phyloP scores from a whole-genome alignment of 2,797 vertebrate species.

The Pseudochaenichthys georgianus region DNA sequence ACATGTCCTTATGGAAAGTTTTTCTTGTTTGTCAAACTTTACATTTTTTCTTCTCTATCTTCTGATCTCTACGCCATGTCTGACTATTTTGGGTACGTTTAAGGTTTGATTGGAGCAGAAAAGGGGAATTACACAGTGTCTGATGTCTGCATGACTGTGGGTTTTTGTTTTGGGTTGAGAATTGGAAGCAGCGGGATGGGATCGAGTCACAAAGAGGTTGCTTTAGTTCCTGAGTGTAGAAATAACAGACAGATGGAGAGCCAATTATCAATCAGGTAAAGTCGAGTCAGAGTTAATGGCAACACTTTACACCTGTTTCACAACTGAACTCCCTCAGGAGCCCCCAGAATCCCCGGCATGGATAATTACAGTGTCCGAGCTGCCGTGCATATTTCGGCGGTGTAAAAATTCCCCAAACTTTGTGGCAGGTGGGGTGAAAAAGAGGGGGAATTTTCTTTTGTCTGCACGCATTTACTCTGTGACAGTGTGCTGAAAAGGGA shows the following conservation, averaged over 20 bases:
- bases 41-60: slow-evolving; percentile 23
- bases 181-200: slow-evolving; percentile 40
- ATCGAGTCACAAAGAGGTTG: slow-evolving; percentile 45
- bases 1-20: slow-evolving; percentile 63
- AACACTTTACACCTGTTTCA: slow-evolving; percentile 56
- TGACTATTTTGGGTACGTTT: slow-evolving; percentile 61
- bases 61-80: slow-evolving; percentile 30
- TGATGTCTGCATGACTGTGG: slow-evolving; percentile 73
- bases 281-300: slow-evolving; percentile 15
- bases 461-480: slow-evolving; percentile 72
- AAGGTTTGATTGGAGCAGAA: slow-evolving; percentile 67
- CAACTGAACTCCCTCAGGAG: slow-evolving; percentile 19
- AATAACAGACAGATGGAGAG: slow-evolving; percentile 16
- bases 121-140: slow-evolving; percentile 69
- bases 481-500: slow-evolving; percentile 72
- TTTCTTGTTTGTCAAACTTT: slow-evolving; percentile 41
- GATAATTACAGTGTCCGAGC: slow-evolving; percentile 64
- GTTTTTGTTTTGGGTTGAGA: slow-evolving; percentile 60
- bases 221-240: slow-evolving; percentile 34
- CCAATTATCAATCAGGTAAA: slow-evolving; percentile 8
- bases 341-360: slow-evolving; percentile 10
- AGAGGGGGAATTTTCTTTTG: slow-evolving; percentile 67
- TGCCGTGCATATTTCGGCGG: slow-evolving; percentile 59
- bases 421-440: slow-evolving; percentile 57
- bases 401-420: slow-evolving; percentile 66